A percentile compares a stretch with the other conserved stretches of the same genome.
Evolutionary conservation across 2,888 invertebrate species (phyloP).

Genomic region (Polyploca ridens): DNA sequence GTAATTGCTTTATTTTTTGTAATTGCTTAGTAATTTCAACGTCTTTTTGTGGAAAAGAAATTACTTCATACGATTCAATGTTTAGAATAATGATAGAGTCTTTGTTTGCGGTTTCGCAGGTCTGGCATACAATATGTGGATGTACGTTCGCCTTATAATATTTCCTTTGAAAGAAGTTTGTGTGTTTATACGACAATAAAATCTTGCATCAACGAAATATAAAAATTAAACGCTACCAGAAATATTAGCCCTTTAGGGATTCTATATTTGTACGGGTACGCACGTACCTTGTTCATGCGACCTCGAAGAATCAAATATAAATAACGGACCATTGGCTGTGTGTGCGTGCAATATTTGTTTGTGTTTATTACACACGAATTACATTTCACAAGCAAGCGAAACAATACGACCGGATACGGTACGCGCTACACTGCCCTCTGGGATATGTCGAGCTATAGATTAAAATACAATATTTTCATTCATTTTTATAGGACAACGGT

Average conservation of each 20-base stretch:
- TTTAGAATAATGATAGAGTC: not conserved
- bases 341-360: conserved; percentile 60
- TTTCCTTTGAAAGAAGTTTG: no score
- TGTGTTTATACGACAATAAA: no score
- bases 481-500: no score
- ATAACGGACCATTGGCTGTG: conserved; percentile 46
- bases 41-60: not conserved
- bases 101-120: conserved; percentile 2
- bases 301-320: conserved; percentile 70
- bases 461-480: not conserved
- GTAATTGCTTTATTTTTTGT: conserved; percentile 54
- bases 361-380: conserved; percentile 68
- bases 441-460: conserved; percentile 24
- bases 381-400: conserved; percentile 69
- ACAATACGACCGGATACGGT: conserved; percentile 66
- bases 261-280: conserved; percentile 51
- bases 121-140: not conserved
- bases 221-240: not conserved
- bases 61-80: conserved; percentile 4
- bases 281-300: conserved; percentile 48
- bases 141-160: not conserved
- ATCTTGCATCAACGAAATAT: no score
- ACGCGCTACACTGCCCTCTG: conserved; percentile 39
- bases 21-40: conserved; percentile 30
- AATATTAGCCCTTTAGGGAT: conserved; percentile 26